Conservation (phyloP, 2,797 vertebrate genomes). For the Gambelia wislizenii region DNA sequence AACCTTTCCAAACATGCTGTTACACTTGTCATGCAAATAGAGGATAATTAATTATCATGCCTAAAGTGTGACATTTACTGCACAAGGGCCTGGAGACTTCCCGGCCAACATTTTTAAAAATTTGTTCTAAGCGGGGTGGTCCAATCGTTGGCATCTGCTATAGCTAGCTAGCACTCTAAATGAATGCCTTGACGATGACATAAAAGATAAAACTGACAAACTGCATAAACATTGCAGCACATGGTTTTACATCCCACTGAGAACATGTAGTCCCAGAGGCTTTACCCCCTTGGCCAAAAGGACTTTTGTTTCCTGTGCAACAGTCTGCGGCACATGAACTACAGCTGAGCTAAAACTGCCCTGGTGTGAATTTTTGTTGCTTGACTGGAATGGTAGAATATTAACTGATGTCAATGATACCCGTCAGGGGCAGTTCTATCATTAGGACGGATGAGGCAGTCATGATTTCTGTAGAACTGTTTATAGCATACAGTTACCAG, state of each 20-base stretch:
- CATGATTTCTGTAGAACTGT: too few species aligned
- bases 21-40: conserved; percentile 69
- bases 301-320: neutral
- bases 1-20: conserved; percentile 73
- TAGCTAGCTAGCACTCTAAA: conserved; percentile 49
- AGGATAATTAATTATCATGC: conserved; percentile 72
- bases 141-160: conserved; percentile 50
- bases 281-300: neutral
- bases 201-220: conserved; percentile 9
- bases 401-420: neutral
- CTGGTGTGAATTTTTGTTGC: neutral
- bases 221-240: neutral
- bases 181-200: conserved; percentile 30
- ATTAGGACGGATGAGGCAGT: neutral
- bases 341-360: neutral
- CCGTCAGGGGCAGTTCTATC: neutral
- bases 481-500: too few species aligned
- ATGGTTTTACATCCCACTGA: neutral
- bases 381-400: conserved; percentile 4
- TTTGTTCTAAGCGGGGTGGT: conserved; percentile 48
- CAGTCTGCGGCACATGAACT: neutral
- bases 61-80: conserved; percentile 56
- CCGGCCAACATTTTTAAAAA: conserved; percentile 38
- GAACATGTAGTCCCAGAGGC: neutral
- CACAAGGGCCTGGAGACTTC: conserved; percentile 32